phyloP scores from a whole-genome alignment of 2,797 vertebrate species.

The Lutjanus argentimaculatus region DNA sequence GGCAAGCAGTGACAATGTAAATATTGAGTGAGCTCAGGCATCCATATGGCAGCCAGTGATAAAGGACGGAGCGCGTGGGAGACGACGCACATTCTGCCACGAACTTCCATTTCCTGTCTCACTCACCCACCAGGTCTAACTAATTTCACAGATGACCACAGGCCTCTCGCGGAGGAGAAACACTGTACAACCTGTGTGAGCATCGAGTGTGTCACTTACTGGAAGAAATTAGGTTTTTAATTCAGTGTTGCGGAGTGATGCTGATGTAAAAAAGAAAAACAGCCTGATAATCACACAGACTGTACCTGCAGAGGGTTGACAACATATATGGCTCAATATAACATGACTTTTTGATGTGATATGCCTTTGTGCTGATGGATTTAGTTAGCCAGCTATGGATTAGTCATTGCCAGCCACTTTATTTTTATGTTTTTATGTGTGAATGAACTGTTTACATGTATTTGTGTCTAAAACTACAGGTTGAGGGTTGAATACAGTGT shows the following conservation, averaged over 20 bases:
- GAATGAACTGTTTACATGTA: no score
- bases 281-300: neutral
- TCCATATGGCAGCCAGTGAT: slow-evolving; percentile 79
- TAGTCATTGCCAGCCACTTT: neutral
- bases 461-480: no score
- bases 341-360: neutral
- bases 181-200: slow-evolving; percentile 42
- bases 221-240: slow-evolving; percentile 35
- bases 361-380: neutral
- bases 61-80: slow-evolving; percentile 79
- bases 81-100: slow-evolving; percentile 77
- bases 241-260: slow-evolving; percentile 21
- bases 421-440: no score
- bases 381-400: neutral
- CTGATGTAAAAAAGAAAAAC: slow-evolving; percentile 31
- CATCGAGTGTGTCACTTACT: slow-evolving; percentile 32
- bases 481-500: no score
- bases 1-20: slow-evolving; percentile 65
- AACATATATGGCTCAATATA: neutral
- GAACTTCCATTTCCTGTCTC: slow-evolving; percentile 82
- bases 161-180: slow-evolving; percentile 47
- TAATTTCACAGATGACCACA: slow-evolving; percentile 81
- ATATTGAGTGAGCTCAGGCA: slow-evolving; percentile 73
- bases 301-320: neutral
- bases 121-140: slow-evolving; percentile 81